Conservation (phyloP, 2,797 vertebrate species). For the Atherinosoma microstoma region DNA sequence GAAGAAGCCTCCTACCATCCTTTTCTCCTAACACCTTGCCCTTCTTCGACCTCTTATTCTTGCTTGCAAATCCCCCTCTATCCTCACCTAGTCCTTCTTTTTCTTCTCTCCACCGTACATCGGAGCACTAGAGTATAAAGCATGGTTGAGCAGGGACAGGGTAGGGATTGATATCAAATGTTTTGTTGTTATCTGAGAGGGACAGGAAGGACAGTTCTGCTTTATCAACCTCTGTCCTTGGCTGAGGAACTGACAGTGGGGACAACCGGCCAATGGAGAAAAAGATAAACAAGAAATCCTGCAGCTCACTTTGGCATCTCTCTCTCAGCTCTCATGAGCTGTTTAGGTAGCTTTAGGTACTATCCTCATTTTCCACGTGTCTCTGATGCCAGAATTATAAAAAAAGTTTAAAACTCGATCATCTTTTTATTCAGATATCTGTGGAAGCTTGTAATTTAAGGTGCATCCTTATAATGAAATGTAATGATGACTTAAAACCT, state of each 20-base stretch:
- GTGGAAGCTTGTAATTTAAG: neutral
- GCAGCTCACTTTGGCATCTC: neutral
- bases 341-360: neutral
- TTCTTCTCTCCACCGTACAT: neutral
- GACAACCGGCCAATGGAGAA: neutral
- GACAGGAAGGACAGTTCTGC: conserved; percentile 58
- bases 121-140: neutral
- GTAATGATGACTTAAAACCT: neutral
- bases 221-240: conserved; percentile 47
- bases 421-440: neutral
- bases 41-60: neutral
- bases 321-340: neutral
- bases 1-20: neutral
- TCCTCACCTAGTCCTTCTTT: neutral
- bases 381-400: no score
- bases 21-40: neutral
- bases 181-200: conserved; percentile 62
- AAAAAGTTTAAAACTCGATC: neutral
- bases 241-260: conserved; percentile 28
- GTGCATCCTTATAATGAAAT: neutral
- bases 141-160: conserved; percentile 12
- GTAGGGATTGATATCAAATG: conserved; percentile 55
- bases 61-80: neutral
- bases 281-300: neutral
- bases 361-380: neutral